phyloP scores from a whole-genome alignment of 2,797 vertebrate species.

The Adrianichthys oophorus region DNA sequence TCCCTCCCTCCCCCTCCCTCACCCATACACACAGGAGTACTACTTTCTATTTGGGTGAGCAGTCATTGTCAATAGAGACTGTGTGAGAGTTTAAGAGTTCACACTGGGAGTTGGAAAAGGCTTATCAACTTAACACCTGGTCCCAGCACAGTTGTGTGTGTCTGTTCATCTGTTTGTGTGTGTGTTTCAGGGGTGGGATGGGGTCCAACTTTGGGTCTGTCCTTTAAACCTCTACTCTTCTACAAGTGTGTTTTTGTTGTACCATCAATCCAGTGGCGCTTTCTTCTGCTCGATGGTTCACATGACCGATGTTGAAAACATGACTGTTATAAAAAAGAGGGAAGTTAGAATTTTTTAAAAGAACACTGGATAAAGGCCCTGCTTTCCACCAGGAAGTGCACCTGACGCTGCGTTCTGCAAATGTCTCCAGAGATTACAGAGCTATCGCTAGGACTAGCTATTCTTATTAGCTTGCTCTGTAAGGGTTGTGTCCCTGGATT shows the following conservation, averaged over 20 bases:
- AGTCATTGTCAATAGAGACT: conserved; percentile 52
- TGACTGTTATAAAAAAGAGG: neutral
- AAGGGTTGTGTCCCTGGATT: no score
- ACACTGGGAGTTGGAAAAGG: conserved; percentile 58
- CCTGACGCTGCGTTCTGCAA: no score
- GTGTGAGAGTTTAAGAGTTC: conserved; percentile 54
- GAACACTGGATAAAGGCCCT: no score
- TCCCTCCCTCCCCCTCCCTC: neutral
- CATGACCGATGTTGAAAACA: neutral
- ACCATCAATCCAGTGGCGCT: neutral
- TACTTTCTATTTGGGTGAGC: conserved; percentile 29
- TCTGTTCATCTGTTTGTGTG: conserved; percentile 13
- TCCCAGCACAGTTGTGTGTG: conserved; percentile 31
- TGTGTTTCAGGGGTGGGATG: conserved; percentile 12
- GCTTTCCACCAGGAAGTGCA: no score
- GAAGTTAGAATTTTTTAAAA: no score
- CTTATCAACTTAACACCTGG: conserved; percentile 75
- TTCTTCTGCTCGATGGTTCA: neutral
- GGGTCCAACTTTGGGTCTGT: conserved; percentile 3
- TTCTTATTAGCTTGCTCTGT: no score
- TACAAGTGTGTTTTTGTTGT: neutral
- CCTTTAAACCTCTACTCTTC: neutral
- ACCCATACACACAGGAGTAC: conserved; percentile 1
- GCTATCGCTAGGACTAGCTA: no score
- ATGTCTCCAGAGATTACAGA: no score